A percentile compares a stretch with the other conserved stretches of the same genome.
These are phyloP conservation scores for Xerus rutilus DNA, from an alignment of 2,797 vertebrate species.

Conservation along the genomic window DNA sequence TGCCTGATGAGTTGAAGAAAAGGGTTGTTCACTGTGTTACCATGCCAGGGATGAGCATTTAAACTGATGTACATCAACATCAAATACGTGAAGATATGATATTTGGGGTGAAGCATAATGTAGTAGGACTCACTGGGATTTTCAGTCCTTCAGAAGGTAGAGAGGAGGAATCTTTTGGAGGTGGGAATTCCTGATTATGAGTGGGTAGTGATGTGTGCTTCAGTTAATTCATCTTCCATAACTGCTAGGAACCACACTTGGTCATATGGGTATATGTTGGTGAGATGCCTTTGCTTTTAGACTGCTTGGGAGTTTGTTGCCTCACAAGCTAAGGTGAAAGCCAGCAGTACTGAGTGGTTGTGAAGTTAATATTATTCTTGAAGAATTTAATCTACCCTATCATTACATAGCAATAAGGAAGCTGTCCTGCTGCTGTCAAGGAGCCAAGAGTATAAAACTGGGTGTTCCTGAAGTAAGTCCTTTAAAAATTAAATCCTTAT, in stretches of 20 bases:
- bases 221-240: neutral
- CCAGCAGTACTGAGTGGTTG: neutral
- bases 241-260: neutral
- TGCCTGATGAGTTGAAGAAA: neutral
- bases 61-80: neutral
- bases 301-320: neutral
- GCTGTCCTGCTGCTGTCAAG: conserved; percentile 2
- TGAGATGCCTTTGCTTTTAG: neutral
- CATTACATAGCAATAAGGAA: conserved; percentile 63
- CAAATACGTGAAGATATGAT: neutral
- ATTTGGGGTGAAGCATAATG: neutral
- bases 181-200: neutral
- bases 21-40: neutral
- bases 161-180: neutral
- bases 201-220: neutral
- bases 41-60: neutral
- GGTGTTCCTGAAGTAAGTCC: conserved; percentile 52
- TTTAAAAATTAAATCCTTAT: conserved; percentile 56
- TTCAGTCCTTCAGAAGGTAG: neutral
- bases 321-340: neutral
- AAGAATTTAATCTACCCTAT: conserved; percentile 50
- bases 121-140: neutral
- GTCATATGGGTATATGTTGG: neutral
- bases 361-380: conserved; percentile 53
- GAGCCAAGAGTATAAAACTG: neutral